Evolutionary conservation across 2,797 vertebrate genomes (phyloP).

Genomic region (Hippoglossus hippoglossus): DNA sequence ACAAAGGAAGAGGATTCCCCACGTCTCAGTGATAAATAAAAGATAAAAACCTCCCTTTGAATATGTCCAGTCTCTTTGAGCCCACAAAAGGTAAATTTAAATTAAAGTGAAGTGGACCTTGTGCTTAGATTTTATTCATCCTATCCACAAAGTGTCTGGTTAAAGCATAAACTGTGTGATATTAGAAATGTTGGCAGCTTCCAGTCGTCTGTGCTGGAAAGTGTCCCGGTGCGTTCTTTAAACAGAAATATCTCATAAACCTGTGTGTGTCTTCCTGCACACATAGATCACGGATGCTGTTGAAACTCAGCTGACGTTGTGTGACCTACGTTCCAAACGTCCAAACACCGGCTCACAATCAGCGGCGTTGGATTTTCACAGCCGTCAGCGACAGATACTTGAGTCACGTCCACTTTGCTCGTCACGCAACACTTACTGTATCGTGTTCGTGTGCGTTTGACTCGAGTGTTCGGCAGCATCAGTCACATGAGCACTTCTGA

Average conservation of each 20-base stretch:
- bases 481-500: slow-evolving; percentile 20
- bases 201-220: too few relatives aligned
- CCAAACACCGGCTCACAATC: slow-evolving; percentile 9
- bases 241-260: background rate
- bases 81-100: too few relatives aligned
- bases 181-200: too few relatives aligned
- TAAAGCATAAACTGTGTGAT: too few relatives aligned
- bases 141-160: too few relatives aligned
- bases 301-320: background rate
- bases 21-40: slow-evolving; percentile 22
- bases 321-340: background rate
- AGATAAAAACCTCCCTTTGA: background rate
- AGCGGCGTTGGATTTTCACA: slow-evolving; percentile 1
- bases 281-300: background rate
- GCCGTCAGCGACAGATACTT: slow-evolving; percentile 6
- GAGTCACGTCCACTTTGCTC: background rate
- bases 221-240: background rate
- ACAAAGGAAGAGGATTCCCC: slow-evolving; percentile 15
- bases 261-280: background rate
- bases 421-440: too few relatives aligned
- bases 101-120: too few relatives aligned
- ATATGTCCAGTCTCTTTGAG: too few relatives aligned
- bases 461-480: background rate
- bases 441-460: too few relatives aligned
- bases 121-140: too few relatives aligned